Conservation (phyloP, 2,888 invertebrate species). For the Lydus trimaculatus region DNA sequence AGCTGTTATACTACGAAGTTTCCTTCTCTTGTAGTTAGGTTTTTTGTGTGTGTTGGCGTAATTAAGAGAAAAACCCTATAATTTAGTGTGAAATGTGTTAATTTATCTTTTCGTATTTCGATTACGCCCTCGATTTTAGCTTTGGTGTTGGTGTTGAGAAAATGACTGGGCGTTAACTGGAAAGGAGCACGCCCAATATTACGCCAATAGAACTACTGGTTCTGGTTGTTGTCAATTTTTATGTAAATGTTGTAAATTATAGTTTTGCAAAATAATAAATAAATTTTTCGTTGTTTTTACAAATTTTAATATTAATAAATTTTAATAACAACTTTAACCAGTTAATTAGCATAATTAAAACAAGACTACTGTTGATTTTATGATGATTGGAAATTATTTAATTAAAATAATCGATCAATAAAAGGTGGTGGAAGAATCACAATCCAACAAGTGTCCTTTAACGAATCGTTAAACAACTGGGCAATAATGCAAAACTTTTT, state of each 20-base stretch:
- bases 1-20: no score
- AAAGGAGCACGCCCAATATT: conserved; percentile 26
- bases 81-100: conserved; percentile 8
- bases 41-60: not conserved
- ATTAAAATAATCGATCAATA: not conserved
- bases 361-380: not conserved
- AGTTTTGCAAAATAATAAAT: not conserved
- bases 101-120: not conserved
- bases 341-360: no score
- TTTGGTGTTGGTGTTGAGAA: conserved; percentile 25
- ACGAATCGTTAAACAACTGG: not conserved
- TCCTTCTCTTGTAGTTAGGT: not conserved
- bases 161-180: conserved; percentile 32
- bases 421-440: not conserved
- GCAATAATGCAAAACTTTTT: not conserved
- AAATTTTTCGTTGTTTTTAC: no score
- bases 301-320: no score
- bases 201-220: conserved; percentile 21
- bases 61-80: not conserved
- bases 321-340: no score
- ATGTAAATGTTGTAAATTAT: conserved; percentile 1
- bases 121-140: conserved; percentile 23
- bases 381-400: not conserved
- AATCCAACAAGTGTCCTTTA: not conserved
- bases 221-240: conserved; percentile 1